Base-by-base conservation (phyloP, 1,140 invertebrate species). In the Vanessa tameamea region DNA sequence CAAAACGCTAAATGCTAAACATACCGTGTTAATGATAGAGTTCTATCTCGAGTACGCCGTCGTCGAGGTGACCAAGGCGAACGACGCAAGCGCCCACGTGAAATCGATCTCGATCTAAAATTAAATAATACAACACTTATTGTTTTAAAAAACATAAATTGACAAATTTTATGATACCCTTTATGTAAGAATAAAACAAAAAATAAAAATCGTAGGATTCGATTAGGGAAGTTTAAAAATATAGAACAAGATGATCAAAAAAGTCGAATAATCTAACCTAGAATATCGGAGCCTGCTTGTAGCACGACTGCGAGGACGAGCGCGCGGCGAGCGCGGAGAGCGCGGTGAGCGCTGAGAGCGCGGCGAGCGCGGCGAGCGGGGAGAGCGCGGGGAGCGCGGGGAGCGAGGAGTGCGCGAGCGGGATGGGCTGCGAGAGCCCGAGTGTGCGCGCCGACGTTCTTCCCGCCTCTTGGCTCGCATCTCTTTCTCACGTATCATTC, bases 401-500 rank as follows among this genome's bases (percentile, higher is more conserved):
- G 87, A 77, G 55, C 79, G 88, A 57, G 84, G 83, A 53, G 82
- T 75, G 61, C 81, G 79, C 76, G 85, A 83, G 23, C 85, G 87
- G n/a, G 81, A 72, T 61, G 74, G 68, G 64, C 69, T 82, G 26
- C 84, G 84, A 55, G 87, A 87, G 43, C 84, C 81, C 4, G 88
- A 86, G 48, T 86, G 83, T 63, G 82, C 83, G 48, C 94, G 93
- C 23, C 95, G 93, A 16, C 95, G 93, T 65, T 94, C 94, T 72
- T 95, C 95, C 63, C 96, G 93, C 47, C 95, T 94, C 75, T 95
- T 92, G 69, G 95, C 95, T 50, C 95, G 92, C 85, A 96, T 95
- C 87, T 97, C 96, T 91, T 97, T 97, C 87, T 98, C 97, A 73
- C 95, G 94, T 75, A 98, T 94, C 91, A 98, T 96, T 76, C 96